phyloP scores from a whole-genome alignment of 2,797 vertebrate species.

The Macropus fuliginosus region DNA sequence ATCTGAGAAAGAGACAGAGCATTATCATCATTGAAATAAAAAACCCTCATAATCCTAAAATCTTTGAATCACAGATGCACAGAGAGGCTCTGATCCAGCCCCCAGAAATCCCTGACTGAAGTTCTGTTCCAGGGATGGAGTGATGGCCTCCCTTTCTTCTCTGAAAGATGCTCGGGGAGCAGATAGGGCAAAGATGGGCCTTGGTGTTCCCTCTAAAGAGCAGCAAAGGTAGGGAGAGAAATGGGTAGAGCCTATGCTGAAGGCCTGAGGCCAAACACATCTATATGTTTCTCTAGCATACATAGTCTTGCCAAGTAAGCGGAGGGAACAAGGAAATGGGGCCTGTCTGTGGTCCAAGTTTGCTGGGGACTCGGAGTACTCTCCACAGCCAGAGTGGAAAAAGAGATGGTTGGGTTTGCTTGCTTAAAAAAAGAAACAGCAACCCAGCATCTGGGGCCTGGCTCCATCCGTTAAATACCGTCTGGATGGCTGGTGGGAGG shows the following conservation, averaged over 20 bases:
- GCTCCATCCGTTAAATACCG: neutral
- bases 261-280: neutral
- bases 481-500: constrained; percentile 1
- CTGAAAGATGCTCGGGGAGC: neutral
- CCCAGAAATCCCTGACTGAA: neutral
- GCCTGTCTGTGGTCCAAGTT: neutral
- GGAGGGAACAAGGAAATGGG: neutral
- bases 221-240: neutral
- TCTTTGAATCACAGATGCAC: neutral
- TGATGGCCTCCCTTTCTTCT: neutral
- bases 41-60: neutral
- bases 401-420: neutral
- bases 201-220: neutral
- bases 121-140: neutral
- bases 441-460: neutral
- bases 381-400: neutral
- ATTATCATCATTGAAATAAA: neutral
- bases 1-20: neutral
- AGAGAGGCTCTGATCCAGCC: neutral
- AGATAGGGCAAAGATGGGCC: neutral
- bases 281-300: neutral
- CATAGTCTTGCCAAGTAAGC: neutral
- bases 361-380: neutral
- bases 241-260: neutral
- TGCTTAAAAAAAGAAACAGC: neutral